phyloP scores from a whole-genome alignment of 2,797 vertebrate genomes.

The Eulemur mongoz region DNA sequence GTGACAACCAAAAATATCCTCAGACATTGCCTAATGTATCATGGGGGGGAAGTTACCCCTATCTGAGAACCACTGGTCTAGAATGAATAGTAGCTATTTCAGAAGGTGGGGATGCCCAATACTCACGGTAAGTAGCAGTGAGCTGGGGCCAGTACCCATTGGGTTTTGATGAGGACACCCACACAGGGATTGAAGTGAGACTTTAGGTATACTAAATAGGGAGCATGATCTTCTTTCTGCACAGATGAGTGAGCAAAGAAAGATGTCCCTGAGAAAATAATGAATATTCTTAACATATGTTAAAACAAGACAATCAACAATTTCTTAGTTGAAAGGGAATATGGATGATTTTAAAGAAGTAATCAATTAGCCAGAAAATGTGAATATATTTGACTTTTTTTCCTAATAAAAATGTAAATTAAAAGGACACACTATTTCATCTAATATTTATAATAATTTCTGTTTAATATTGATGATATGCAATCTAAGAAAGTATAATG shows the following conservation, averaged over 20 bases:
- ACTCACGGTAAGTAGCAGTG: conserved; percentile 79
- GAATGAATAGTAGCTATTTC: background rate
- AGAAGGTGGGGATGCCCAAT: background rate
- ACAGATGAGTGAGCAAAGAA: background rate
- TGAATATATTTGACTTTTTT: background rate
- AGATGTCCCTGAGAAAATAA: conserved; percentile 60
- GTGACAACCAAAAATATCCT: background rate
- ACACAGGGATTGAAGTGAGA: conserved; percentile 77
- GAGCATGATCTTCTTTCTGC: conserved; percentile 74
- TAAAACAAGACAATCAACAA: background rate
- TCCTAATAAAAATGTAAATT: conserved; percentile 19
- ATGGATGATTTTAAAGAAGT: background rate
- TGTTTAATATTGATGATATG: background rate
- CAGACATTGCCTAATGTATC: background rate
- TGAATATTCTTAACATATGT: background rate
- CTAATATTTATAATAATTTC: conserved; percentile 28
- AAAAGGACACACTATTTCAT: background rate
- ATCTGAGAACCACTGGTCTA: background rate
- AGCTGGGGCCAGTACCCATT: conserved; percentile 76
- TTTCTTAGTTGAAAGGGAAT: background rate
- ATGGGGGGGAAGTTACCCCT: background rate
- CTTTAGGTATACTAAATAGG: conserved; percentile 75
- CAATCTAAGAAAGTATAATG: background rate
- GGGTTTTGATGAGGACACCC: conserved; percentile 74
- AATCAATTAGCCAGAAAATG: background rate